phyloP scores from a whole-genome alignment of 2,797 vertebrate genomes.

The Rhinichthys osculus region DNA sequence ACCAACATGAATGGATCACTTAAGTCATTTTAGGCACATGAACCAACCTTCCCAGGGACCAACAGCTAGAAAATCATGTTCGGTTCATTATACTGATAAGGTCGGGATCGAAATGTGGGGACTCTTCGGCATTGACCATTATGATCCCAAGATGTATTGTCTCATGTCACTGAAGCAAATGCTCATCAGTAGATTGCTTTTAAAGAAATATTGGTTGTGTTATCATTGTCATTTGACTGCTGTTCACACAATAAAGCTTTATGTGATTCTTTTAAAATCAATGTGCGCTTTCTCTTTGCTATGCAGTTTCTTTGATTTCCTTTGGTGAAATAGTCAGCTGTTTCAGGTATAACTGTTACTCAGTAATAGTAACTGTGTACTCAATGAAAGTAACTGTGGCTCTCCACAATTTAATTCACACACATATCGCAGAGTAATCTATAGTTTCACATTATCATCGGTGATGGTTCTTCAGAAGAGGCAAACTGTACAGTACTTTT shows the following conservation, averaged over 20 bases:
- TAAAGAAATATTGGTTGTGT: background rate
- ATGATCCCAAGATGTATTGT: background rate
- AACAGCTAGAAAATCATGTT: background rate
- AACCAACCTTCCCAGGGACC: background rate
- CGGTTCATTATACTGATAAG: background rate
- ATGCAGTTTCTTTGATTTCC: background rate
- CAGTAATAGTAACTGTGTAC: no score
- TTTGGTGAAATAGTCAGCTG: background rate
- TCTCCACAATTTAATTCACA: no score
- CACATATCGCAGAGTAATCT: no score
- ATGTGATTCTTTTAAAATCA: background rate
- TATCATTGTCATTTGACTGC: background rate
- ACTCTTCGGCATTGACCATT: background rate
- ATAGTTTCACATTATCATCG: background rate
- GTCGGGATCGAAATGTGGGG: background rate
- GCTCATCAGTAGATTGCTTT: background rate
- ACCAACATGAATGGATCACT: slow-evolving; percentile 5
- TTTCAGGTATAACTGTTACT: background rate
- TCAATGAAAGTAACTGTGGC: no score
- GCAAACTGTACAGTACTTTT: background rate
- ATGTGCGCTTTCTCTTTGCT: background rate
- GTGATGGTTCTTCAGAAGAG: slow-evolving; percentile 4
- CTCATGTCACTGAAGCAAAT: background rate
- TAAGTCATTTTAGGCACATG: slow-evolving; percentile 7
- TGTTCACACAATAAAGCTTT: background rate